A percentile compares a stretch with the other conserved stretches of the same genome.
Conservation (phyloP, 2,888 invertebrate genomes). For the Neoascia interrupta region DNA sequence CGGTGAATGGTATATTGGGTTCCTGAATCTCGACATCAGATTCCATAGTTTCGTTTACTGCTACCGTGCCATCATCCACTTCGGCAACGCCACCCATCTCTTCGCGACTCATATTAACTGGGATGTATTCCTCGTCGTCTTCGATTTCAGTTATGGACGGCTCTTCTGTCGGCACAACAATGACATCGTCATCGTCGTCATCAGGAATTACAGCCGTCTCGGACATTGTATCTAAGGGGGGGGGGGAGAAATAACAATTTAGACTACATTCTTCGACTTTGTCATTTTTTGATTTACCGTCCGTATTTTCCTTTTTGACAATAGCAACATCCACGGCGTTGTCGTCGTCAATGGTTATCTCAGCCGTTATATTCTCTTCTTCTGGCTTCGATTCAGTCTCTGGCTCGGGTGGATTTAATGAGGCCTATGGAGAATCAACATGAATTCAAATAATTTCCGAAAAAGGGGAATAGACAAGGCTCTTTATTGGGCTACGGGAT, state of each 20-base stretch:
- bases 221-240: conserved; percentile 7
- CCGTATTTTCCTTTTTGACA: conserved; percentile 74
- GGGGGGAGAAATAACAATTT: not conserved
- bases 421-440: conserved; percentile 70
- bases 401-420: conserved; percentile 74
- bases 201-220: conserved; percentile 76
- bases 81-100: conserved; percentile 71
- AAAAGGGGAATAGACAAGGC: no score
- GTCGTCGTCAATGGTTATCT: conserved; percentile 74
- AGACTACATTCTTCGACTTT: not conserved
- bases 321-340: conserved; percentile 77
- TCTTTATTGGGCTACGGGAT: no score
- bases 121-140: conserved; percentile 81
- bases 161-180: conserved; percentile 85
- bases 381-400: conserved; percentile 40
- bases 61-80: conserved; percentile 34
- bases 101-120: conserved; percentile 72
- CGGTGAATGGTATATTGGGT: conserved; percentile 79
- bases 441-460: no score
- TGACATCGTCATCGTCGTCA: conserved; percentile 83
- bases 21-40: conserved; percentile 80
- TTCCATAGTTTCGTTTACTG: conserved; percentile 72
- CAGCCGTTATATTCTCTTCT: conserved; percentile 39
- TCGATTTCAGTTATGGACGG: conserved; percentile 83
- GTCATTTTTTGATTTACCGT: conserved; percentile 60